Percentiles rank a stretch among this genome's conserved stretches.
Evolutionary conservation across 2,797 vertebrate species (phyloP).

Genomic region (Pseudocheirus occidentalis): DNA sequence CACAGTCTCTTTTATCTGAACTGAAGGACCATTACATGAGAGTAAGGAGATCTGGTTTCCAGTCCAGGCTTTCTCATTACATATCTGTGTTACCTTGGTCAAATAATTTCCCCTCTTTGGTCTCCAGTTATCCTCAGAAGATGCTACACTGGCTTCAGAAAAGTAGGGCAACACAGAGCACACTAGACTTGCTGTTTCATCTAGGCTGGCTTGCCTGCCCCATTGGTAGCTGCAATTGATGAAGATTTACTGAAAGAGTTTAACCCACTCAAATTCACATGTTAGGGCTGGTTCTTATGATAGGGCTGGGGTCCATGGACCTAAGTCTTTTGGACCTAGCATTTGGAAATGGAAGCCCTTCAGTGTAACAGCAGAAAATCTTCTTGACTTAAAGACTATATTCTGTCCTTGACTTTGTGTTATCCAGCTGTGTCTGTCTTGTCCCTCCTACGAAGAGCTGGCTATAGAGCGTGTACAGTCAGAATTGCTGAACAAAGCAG

Average conservation of each 20-base stretch:
- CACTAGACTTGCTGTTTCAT: background rate
- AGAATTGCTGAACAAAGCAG: background rate
- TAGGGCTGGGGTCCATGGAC: too few relatives aligned
- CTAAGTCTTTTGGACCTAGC: background rate
- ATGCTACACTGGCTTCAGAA: background rate
- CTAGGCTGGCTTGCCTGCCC: background rate
- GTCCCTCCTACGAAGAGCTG: background rate
- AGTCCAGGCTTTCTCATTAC: background rate
- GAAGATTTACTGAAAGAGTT: too few relatives aligned
- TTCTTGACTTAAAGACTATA: background rate
- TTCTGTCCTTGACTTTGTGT: background rate
- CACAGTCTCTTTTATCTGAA: background rate
- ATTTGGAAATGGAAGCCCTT: background rate
- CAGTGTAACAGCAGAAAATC: background rate
- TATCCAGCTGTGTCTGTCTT: background rate
- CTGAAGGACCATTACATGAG: background rate
- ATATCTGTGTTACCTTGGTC: background rate
- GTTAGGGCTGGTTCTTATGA: too few relatives aligned
- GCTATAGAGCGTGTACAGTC: background rate
- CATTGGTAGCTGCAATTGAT: too few relatives aligned
- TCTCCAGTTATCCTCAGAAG: background rate
- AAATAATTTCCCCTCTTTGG: background rate
- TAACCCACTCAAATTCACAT: background rate
- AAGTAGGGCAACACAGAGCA: background rate
- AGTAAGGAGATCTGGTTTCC: background rate